A percentile compares a stretch with the other conserved stretches of the same genome.
These are phyloP conservation scores for Haliclona indistincta DNA, from an alignment of 37 sponge, comb jelly and placozoan genomes.

Conservation along the genomic window DNA sequence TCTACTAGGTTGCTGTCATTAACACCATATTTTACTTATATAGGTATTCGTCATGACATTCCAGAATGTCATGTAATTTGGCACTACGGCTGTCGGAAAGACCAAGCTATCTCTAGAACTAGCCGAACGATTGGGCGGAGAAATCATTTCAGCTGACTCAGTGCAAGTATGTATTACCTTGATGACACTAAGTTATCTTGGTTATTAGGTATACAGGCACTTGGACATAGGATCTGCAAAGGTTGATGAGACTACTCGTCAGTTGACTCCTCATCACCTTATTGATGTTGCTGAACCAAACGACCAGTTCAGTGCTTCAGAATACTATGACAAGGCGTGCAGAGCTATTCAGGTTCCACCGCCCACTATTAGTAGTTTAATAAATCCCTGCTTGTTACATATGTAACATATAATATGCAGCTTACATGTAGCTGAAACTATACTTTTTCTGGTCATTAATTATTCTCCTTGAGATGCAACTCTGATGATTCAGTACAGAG, in stretches of 20 bases:
- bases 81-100: constrained; percentile 96
- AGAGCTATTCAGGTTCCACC: constrained; percentile 64
- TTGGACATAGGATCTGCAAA: constrained; percentile 81
- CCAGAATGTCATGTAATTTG: no score
- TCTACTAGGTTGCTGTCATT: no score
- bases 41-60: no score
- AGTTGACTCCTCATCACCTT: constrained; percentile 58
- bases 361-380: no score
- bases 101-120: constrained; percentile 87
- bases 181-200: no score
- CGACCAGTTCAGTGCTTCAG: constrained; percentile 48
- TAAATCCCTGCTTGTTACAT: no score
- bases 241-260: constrained; percentile 3
- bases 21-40: no score
- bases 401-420: no score
- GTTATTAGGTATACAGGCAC: constrained; percentile 49
- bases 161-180: constrained; percentile 91
- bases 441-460: no score
- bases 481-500: constrained; percentile 34
- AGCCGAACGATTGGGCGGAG: constrained; percentile 75
- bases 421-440: no score
- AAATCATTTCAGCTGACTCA: constrained; percentile 96
- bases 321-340: constrained; percentile 37
- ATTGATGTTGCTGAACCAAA: constrained; percentile 55
- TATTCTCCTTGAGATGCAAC: no score